Conservation (phyloP, 2,797 vertebrate species). For the Brotogeris chrysoptera region DNA sequence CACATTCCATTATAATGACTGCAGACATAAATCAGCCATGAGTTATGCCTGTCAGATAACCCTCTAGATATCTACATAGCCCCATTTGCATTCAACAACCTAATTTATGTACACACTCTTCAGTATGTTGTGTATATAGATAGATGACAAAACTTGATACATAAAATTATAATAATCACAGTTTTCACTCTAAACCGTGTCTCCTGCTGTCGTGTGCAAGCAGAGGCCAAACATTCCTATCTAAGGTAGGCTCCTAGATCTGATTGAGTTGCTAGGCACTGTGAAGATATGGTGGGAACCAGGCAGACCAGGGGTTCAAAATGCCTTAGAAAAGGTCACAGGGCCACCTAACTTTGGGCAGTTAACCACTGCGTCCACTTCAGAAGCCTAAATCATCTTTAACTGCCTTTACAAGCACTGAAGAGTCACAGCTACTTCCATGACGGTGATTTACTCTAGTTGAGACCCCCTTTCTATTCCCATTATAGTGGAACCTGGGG, state of each 20-base stretch:
- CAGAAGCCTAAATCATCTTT: not conserved
- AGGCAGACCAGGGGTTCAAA: not conserved
- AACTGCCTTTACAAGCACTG: not conserved
- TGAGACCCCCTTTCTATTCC: not conserved
- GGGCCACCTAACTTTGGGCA: not conserved
- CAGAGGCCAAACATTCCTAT: slow-evolving; percentile 12
- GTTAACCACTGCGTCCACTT: not conserved
- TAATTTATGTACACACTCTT: slow-evolving; percentile 20
- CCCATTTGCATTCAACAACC: not conserved
- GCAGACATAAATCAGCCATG: slow-evolving; percentile 11
- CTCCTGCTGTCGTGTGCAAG: fast-evolving
- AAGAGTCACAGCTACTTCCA: not conserved
- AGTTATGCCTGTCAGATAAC: slow-evolving; percentile 41
- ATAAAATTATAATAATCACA: not conserved
- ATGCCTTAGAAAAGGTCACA: not conserved
- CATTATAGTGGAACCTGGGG: not conserved
- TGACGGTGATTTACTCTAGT: not conserved
- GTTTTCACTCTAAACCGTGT: not conserved
- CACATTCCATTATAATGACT: slow-evolving; percentile 38
- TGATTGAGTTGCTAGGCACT: not conserved
- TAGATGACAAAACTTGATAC: slow-evolving; percentile 19
- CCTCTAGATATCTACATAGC: not conserved
- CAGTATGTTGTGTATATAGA: not conserved
- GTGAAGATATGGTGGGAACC: not conserved
- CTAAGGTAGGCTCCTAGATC: not conserved